Percentiles rank a stretch among this genome's conserved stretches.
These are phyloP conservation scores for Drosophila acutilabella DNA, from an alignment of 2,888 invertebrate species.

Conservation along the genomic window DNA sequence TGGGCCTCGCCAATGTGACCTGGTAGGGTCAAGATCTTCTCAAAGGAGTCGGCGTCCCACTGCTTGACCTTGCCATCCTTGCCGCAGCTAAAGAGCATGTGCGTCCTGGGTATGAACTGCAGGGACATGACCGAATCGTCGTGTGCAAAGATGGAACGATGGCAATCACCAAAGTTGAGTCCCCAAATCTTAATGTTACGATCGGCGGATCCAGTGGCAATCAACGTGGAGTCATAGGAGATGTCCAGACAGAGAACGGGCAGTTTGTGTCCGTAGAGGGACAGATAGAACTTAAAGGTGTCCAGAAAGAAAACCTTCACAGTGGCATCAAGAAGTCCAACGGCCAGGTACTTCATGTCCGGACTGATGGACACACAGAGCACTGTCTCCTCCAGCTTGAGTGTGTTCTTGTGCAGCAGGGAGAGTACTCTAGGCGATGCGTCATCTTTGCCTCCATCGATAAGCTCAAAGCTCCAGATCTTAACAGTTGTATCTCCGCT, in stretches of 20 bases:
- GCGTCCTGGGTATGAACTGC: constrained; percentile 95
- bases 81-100: constrained; percentile 96
- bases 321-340: constrained; percentile 95
- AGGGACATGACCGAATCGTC: constrained; percentile 96
- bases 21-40: constrained; percentile 95
- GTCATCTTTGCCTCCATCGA: constrained; percentile 87
- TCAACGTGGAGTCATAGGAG: constrained; percentile 93
- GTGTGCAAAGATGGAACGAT: constrained; percentile 97
- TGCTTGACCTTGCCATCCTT: constrained; percentile 98
- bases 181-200: constrained; percentile 99
- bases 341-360: constrained; percentile 94
- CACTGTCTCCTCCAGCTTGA: constrained; percentile 95
- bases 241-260: constrained; percentile 98
- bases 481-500: constrained; percentile 96
- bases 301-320: constrained; percentile 98
- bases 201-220: constrained; percentile 98
- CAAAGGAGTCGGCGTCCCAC: constrained; percentile 98
- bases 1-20: constrained; percentile 92
- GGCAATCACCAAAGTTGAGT: constrained; percentile 99
- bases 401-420: constrained; percentile 91
- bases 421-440: constrained; percentile 88
- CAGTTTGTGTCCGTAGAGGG: constrained; percentile 97
- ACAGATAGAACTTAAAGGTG: constrained; percentile 97
- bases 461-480: constrained; percentile 96
- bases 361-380: constrained; percentile 93